Conservation (phyloP, 2,888 invertebrate species). For the Rambutsinella grinnellia region DNA sequence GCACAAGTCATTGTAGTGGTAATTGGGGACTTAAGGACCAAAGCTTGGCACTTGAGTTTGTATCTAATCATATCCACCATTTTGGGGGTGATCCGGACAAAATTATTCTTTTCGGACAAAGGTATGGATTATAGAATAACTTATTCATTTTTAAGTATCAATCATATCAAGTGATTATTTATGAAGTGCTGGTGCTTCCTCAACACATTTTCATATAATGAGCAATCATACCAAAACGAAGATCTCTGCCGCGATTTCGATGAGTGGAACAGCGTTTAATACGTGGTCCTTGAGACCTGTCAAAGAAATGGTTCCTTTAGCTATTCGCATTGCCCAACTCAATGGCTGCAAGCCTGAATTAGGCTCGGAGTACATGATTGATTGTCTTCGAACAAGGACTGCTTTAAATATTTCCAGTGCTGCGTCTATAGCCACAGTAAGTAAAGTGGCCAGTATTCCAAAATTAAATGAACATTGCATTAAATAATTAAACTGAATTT, state of each 20-base stretch:
- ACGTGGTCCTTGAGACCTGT: conserved; percentile 45
- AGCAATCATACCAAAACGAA: conserved; percentile 30
- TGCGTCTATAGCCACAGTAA: conserved; percentile 38
- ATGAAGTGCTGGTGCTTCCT: conserved; percentile 11
- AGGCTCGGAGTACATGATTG: conserved; percentile 47
- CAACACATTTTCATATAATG: conserved; percentile 47
- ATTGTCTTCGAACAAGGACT: conserved; percentile 35
- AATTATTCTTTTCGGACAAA: conserved; percentile 30
- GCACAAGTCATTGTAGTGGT: conserved; percentile 28
- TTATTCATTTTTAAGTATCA: background rate
- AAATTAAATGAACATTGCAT: background rate
- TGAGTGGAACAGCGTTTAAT: conserved; percentile 43
- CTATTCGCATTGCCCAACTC: conserved; percentile 37
- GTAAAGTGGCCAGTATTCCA: no score
- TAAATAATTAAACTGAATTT: background rate
- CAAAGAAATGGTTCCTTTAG: conserved; percentile 34
- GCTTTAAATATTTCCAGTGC: conserved; percentile 35
- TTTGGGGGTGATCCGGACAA: conserved; percentile 43
- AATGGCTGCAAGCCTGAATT: conserved; percentile 41
- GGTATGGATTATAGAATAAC: background rate
- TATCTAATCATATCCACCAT: conserved; percentile 16
- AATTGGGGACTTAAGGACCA: conserved; percentile 44
- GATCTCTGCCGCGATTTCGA: conserved; percentile 42
- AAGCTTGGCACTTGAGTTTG: conserved; percentile 39
- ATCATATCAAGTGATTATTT: background rate